Evolutionary conservation across 2,113 vertebrate genomes (phyloP), one percentile per base, ranked within the genome.

Genomic region (Nothobranchius kuhntae): DNA sequence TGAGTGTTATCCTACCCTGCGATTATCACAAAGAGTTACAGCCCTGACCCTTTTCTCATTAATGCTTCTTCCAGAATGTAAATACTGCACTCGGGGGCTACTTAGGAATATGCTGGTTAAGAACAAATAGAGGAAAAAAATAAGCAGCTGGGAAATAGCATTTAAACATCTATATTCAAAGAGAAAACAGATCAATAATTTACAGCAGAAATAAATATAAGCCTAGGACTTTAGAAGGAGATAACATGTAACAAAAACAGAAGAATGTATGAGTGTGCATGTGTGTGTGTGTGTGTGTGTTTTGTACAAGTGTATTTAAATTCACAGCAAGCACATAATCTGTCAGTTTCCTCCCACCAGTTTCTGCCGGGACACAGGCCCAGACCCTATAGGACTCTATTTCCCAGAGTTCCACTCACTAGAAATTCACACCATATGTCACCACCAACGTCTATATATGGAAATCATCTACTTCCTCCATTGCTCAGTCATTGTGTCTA

Each of bases 51-150:
- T 52, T 13, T 15, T 35, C 47, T 62, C 35, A 60, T 61, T 71
- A 15, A 51, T 53, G 66, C 63, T 54, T 21, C n/a, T 45, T 53
- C 24, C 13, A 7, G 68, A 17, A 57, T 52, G 42, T 68, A 47
- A 76, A 36, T n/a, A 68, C 12, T 53, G 14, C 44, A 46, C 48
- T 73, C 4, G 0, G 62, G 76, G 55, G 57, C 11, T 3, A 51
- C 48, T 53, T 64, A 7, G 21, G 48, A 75, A 45, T 35, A 58
- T 60, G 47, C 42, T 71, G 68, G 62, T 74, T 73, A 55, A 60
- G n/a, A 15, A 56, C 6, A 9, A 72, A 42, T 44, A 12, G 38
- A 45, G 17, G 50, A 42, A 13, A 58, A 30, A 53, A 46, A 61
- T 26, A 15, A 40, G 52, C n/a, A 55, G 38, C 10, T 14, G 15